Evolutionary conservation across 2,888 invertebrate genomes (phyloP).

Genomic region (Tenthredo distinguenda): DNA sequence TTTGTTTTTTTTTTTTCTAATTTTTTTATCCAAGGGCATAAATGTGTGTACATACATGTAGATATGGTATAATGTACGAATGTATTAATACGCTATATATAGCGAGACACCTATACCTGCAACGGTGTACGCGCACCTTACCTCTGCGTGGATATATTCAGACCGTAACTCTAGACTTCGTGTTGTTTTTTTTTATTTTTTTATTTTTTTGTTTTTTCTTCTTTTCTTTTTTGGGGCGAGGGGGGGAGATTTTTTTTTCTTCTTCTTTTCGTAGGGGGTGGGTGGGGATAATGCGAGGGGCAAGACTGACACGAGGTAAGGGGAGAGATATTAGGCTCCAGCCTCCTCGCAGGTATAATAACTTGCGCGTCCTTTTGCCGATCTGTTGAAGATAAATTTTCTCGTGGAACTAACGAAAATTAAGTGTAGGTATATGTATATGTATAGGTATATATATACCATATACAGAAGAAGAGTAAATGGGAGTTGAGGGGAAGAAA

Average conservation of each 20-base stretch:
- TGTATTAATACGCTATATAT: no score
- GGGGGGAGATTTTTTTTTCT: not conserved
- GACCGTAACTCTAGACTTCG: constrained; percentile 35
- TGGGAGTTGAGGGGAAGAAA: not conserved
- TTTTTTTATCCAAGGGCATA: not conserved
- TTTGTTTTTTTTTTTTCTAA: no score
- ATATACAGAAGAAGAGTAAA: not conserved
- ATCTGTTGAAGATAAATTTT: constrained; percentile 27
- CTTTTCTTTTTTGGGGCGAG: not conserved
- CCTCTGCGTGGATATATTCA: constrained; percentile 13
- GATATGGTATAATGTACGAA: no score
- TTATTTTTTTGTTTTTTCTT: not conserved
- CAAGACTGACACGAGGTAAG: constrained; percentile 31
- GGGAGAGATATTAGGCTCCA: constrained; percentile 21
- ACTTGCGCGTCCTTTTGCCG: constrained; percentile 31
- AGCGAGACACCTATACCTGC: not conserved
- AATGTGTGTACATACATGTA: no score
- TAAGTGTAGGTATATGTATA: not conserved
- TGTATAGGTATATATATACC: not conserved
- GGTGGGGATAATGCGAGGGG: constrained; percentile 24
- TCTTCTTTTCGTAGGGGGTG: not conserved
- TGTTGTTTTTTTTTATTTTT: not conserved
- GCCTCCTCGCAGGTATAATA: not conserved
- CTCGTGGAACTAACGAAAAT: not conserved
- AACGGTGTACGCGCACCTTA: not conserved